phyloP scores from a whole-genome alignment of 2,113 vertebrate genomes.

The Hydrochoerus hydrochaeris region DNA sequence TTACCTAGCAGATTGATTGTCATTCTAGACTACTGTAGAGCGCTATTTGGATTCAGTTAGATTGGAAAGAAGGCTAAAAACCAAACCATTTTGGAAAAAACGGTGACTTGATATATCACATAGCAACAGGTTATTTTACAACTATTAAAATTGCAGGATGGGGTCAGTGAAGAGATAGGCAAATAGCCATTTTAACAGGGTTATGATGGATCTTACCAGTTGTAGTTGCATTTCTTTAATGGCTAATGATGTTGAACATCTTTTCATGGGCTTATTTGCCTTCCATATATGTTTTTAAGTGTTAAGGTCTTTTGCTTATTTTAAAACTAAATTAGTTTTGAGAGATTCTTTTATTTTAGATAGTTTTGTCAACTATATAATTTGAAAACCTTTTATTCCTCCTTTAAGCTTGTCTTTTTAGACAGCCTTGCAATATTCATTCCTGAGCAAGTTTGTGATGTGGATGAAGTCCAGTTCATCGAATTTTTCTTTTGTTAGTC shows the following conservation, averaged over 20 bases:
- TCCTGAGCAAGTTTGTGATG: not conserved
- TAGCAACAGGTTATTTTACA: slow-evolving; percentile 12
- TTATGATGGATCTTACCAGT: not conserved
- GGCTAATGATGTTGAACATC: not conserved
- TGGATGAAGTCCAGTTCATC: not conserved
- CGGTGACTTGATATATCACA: not conserved
- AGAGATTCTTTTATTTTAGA: not conserved
- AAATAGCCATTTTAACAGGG: not conserved
- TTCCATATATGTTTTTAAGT: not conserved
- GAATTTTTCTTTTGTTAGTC: not conserved
- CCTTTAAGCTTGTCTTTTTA: slow-evolving; percentile 3
- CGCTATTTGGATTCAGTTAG: not conserved
- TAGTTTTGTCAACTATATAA: not conserved
- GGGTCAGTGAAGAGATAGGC: not conserved
- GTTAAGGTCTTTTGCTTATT: not conserved
- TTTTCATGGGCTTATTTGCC: not conserved
- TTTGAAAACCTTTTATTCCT: not conserved
- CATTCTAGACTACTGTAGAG: not conserved
- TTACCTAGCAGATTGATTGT: slow-evolving; percentile 20
- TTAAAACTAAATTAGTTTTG: not conserved
- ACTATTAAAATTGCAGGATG: not conserved
- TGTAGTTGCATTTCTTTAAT: not conserved
- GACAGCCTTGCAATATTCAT: not conserved
- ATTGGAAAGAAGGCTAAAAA: not conserved
- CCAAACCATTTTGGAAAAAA: not conserved